These are phyloP conservation scores for Hermatobates lingyangjiaoensis DNA, from an alignment of 1,140 invertebrate species.

Conservation along the genomic window DNA sequence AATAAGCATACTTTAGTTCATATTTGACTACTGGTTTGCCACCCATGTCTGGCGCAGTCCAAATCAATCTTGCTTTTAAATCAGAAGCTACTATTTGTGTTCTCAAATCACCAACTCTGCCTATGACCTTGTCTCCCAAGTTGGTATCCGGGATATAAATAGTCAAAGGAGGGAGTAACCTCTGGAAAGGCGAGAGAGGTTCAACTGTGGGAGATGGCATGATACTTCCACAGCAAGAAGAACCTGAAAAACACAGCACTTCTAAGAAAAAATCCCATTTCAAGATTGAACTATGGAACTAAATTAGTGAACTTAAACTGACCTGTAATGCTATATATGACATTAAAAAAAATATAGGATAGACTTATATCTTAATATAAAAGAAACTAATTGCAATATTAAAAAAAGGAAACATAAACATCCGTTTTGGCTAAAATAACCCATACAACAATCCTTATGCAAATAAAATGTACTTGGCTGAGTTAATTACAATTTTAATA, in stretches of 20 bases:
- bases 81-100: conserved; percentile 23
- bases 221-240: conserved; percentile 27
- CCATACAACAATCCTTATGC: no score
- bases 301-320: no score
- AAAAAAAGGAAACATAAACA: no score
- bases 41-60: conserved; percentile 35
- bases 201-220: conserved; percentile 24
- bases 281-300: no score
- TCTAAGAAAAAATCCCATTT: no score
- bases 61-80: conserved; percentile 26
- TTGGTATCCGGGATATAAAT: conserved; percentile 20
- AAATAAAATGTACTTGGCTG: no score
- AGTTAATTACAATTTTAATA: no score
- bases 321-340: no score
- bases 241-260: conserved; percentile 20
- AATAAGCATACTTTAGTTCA: conserved; percentile 27
- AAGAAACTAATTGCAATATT: no score
- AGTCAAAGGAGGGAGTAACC: conserved; percentile 26
- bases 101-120: conserved; percentile 28
- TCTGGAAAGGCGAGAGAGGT: conserved; percentile 27
- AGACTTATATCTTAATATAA: no score
- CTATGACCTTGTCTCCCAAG: conserved; percentile 22
- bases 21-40: conserved; percentile 27
- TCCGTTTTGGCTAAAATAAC: no score
- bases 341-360: no score